Base-by-base conservation (phyloP, 1,140 invertebrate genomes). In the Euschistus heros region DNA sequence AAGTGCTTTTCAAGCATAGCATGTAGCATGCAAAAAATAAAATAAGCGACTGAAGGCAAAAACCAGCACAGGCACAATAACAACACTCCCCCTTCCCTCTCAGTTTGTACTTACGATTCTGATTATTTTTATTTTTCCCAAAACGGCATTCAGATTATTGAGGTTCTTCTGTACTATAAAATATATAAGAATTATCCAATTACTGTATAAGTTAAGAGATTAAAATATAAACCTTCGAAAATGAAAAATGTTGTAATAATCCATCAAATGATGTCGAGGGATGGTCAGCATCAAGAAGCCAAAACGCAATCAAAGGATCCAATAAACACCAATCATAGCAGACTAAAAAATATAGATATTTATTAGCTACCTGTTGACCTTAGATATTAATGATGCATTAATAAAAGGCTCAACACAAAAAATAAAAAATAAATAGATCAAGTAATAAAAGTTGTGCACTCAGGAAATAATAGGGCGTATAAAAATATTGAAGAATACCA, bases 251-350 rank as follows among this genome's bases (percentile, higher is more conserved):
- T 22, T 50, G n/a, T 17, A 50, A n/a, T 18, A 50, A 50, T 6
- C 1, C n/a, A n/a, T 18, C 8, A 26, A 70, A 70, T 5, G 60
- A 27, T 20, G 44, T 30, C 15, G 68, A 62, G 24, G 68, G 68
- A 66, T 69, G 30, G 50, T 71, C 70, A 47, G 70, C 68, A 57
- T 71, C 66, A 14, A 71, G 30, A 42, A 71, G 64, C 70, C 70
- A 71, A 13, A 44, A 64, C 22, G 55, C 70, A 18, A 71, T 59
- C 54, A 65, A 26, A 15, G 70, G 70, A 52, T 71, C 70, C 42
- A 68, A 42, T 18, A 68, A 22, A 27, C 37, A 22, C 70, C 68
- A 69, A 13, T 66, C 26, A 17, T 60, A 44, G 37, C 60, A 68
- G 15, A 67, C 68, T 71, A 54, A 44, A 62, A 54, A 33, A 18